phyloP scores from a whole-genome alignment of 2,113 vertebrate species.

The Ictidomys tridecemlineatus region DNA sequence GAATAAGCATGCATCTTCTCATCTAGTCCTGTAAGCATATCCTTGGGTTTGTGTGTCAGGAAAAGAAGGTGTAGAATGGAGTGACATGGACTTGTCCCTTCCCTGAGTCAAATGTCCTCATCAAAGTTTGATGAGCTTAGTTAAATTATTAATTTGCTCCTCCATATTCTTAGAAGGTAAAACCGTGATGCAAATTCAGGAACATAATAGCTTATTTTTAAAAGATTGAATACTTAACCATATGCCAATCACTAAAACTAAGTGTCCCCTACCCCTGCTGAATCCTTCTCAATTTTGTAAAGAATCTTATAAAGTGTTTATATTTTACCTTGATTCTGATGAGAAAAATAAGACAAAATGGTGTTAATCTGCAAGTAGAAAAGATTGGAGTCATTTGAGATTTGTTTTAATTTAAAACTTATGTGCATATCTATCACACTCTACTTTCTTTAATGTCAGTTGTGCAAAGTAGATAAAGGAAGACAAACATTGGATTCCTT shows the following conservation, averaged over 20 bases:
- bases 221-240: background rate
- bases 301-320: background rate
- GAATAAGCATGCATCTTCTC: background rate
- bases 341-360: background rate
- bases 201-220: background rate
- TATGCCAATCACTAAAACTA: background rate
- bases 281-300: background rate
- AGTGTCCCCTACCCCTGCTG: background rate
- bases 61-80: background rate
- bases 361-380: background rate
- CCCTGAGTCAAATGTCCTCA: background rate
- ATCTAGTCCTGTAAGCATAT: background rate
- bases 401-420: background rate
- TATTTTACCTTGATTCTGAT: background rate
- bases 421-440: background rate
- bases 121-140: background rate
- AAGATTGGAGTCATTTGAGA: background rate
- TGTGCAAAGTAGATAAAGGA: background rate
- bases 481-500: background rate
- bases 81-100: background rate
- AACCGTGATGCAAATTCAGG: background rate
- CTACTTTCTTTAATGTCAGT: background rate
- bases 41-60: background rate
- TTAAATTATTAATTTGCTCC: background rate
- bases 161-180: background rate